phyloP scores from a whole-genome alignment of 1,140 invertebrate genomes.

The Caenorhabditis inopinata region DNA sequence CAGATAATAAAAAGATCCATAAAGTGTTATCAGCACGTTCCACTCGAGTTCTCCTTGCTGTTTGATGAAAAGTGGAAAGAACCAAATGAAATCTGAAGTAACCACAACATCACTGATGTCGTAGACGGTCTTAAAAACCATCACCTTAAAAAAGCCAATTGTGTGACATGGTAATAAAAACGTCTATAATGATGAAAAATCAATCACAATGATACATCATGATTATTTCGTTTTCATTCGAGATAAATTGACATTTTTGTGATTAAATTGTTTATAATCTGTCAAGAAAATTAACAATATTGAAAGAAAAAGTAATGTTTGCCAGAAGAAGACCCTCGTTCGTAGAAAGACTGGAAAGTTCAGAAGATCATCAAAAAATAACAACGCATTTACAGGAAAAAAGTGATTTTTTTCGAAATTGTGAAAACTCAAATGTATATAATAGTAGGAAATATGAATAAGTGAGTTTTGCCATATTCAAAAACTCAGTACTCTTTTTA shows the following conservation, averaged over 20 bases:
- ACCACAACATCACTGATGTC: background rate
- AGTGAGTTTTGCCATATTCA: no score
- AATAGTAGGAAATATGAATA: no score
- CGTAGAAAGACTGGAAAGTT: no score
- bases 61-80: background rate
- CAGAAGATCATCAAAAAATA: no score
- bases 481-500: no score
- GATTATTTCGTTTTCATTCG: background rate
- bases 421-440: no score
- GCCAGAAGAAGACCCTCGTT: no score
- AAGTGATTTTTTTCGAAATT: no score
- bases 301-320: no score
- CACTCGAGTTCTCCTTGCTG: background rate
- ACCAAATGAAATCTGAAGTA: background rate
- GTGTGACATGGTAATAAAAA: slow-evolving; percentile 15
- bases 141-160: background rate
- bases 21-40: slow-evolving; percentile 25
- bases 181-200: background rate
- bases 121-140: slow-evolving; percentile 16
- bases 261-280: no score
- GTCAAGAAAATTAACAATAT: no score
- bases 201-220: background rate
- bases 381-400: no score
- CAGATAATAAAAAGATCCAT: slow-evolving; percentile 15
- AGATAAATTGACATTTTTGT: background rate